Percentiles rank a stretch among this genome's conserved stretches.
Conservation (phyloP, 2,797 vertebrate species). For the Carduelis carduelis region DNA sequence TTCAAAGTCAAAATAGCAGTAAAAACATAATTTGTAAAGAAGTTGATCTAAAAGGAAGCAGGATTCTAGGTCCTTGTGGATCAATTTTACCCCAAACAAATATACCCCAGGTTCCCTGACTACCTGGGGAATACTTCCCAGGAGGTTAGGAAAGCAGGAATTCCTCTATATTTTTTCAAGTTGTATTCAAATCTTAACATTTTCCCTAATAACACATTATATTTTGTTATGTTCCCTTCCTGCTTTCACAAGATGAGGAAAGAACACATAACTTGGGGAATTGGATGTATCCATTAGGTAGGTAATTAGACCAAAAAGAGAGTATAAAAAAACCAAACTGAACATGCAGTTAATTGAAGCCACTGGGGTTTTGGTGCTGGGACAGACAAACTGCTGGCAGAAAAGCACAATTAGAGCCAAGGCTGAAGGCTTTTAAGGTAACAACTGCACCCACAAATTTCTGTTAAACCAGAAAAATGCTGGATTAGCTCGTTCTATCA, state of each 20-base stretch:
- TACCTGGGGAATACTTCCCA: not conserved
- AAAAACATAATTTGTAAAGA: not conserved
- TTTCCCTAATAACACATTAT: not conserved
- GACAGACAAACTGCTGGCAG: not conserved
- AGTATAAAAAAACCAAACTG: not conserved
- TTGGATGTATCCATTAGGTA: not conserved
- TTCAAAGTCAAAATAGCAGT: not conserved
- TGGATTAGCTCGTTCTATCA: not conserved
- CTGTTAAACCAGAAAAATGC: not conserved
- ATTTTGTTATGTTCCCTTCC: not conserved
- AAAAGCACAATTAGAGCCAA: not conserved
- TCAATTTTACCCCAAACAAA: not conserved
- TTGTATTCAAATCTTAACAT: not conserved
- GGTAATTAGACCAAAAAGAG: not conserved
- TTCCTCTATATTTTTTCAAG: not conserved
- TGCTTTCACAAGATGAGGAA: not conserved
- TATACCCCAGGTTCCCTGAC: not conserved
- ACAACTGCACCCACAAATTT: not conserved
- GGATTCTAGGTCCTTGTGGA: not conserved
- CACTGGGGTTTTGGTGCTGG: not conserved
- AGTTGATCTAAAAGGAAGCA: not conserved
- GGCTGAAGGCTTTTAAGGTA: not conserved
- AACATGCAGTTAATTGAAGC: not conserved
- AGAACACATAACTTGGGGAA: not conserved
- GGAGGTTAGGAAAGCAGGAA: not conserved